phyloP scores from a whole-genome alignment of 2,888 invertebrate genomes.

The Acanthosepion esculentum region DNA sequence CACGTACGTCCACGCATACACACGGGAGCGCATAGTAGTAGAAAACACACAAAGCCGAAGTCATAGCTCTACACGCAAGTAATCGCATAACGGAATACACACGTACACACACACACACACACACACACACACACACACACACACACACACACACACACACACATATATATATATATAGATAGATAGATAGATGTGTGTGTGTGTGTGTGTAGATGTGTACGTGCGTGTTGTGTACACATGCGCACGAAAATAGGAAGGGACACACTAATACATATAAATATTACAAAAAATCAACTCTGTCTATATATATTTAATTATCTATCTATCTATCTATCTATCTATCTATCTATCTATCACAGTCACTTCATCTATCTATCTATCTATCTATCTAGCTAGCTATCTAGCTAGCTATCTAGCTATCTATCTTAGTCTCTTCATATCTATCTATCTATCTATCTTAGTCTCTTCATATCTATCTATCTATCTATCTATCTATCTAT shows the following conservation, averaged over 20 bases:
- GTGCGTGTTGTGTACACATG: not conserved
- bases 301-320: no score
- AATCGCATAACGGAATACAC: not conserved
- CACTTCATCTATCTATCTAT: no score
- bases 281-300: no score
- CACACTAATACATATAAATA: not conserved
- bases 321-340: no score
- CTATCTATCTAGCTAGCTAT: no score
- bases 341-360: no score
- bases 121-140: not conserved
- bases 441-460: no score
- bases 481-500: no score
- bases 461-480: no score
- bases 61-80: not conserved
- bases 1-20: not conserved
- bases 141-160: not conserved
- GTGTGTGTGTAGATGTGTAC: not conserved
- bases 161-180: no score
- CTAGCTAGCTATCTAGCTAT: no score
- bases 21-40: not conserved
- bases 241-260: not conserved
- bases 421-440: no score
- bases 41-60: not conserved
- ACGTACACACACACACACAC: not conserved
- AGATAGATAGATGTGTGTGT: not conserved